Evolutionary conservation across 2,888 invertebrate genomes (phyloP), one percentile per base, ranked within the genome.

Genomic region (Arctia plantaginis): DNA sequence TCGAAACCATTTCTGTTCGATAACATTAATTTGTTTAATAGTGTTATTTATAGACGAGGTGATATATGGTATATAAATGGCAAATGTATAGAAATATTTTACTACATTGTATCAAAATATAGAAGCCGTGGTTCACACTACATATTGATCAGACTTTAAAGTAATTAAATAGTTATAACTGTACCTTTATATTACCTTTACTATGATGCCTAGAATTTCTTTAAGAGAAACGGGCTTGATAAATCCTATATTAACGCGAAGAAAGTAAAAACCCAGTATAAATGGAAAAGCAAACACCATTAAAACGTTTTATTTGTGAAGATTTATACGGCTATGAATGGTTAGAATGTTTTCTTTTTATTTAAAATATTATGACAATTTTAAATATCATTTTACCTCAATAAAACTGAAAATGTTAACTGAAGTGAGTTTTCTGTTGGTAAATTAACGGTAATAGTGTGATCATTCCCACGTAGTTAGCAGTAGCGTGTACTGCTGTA

Each of bases 401-500:
- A 30, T 15, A 30, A 59, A 59, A 59, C 13, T 30, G n/a, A 27
- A 15, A 59, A 59, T 59, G 59, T 27, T n/a, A 3, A 27, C 15
- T 30, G 13, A 30, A 62, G 18, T 30, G 18, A 69, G 27, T 20
- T n/a, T 35, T n/a, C 35, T 23, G 23, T 33, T 23, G 6, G n/a
- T 13, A 23, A 68, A 68, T 33, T 69, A 69, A 69, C n/a, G n/a
- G n/a, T 23, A n/a, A n/a, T 27, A 59, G 15, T 10, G 55, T 69
- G 20, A 33, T 59, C 23, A 20, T 64, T 10, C 3, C 65, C 47
- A 71, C n/a, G 27, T 27, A 72, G 66, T 55, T 59, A 55, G 13
- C 13, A 35, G 35, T 71, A 66, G 66, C 71, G 66, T 71, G 71
- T 67, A 30, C 39, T 23, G 55, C 41, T 41, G 23, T 44, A 35